Evolutionary conservation across 2,113 vertebrate species (phyloP), one percentile per base, ranked within the genome.

Genomic region (Coptodon bakossiorum): DNA sequence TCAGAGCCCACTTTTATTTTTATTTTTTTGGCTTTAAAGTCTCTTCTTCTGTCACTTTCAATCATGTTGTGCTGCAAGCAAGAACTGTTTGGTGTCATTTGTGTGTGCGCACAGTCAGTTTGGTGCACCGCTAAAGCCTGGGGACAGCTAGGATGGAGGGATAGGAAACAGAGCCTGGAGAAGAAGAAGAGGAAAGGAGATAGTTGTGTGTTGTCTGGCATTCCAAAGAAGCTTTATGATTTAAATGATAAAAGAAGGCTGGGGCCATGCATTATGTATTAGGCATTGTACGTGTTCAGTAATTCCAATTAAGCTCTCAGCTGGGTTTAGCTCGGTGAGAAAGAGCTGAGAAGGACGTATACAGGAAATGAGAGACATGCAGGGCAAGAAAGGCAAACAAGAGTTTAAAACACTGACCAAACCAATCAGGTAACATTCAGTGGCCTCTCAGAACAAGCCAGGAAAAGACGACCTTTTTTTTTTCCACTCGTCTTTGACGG

Each of bases 241-340:
- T 95, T 94, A 95, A 96, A 96, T 95, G 94, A 96, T 95, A 94
- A 94, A 95, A 93, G 94, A 94, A 92, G 86, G 80, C 85, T 84
- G 7, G 88, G 36, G 71, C 78, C 63, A 94, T 96, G 94, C 94
- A 96, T 96, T 95, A 96, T 96, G 94, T 82, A 96, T 95, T 86
- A 90, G 91, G 63, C 83, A 56, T 85, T 88, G 91, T 93, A 93
- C 88, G 91, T 95, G 91, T 88, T 88, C 86, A 31, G 92, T 95
- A 94, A 95, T 94, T 95, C 93, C 94, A 96, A 96, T 96, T 94
- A 96, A 92, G 85, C 63, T 88, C 71, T 88, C 83, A 71, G 83
- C 83, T 27, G 81, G 84, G 91, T 91, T 92, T 81, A 87, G 86
- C 84, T 90, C 73, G 34, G 52, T 52, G 82, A 83, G 68, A 57